Evolutionary conservation across 1,140 invertebrate species (phyloP), one percentile per base, ranked within the genome.

Genomic region (Heterodera schachtii): DNA sequence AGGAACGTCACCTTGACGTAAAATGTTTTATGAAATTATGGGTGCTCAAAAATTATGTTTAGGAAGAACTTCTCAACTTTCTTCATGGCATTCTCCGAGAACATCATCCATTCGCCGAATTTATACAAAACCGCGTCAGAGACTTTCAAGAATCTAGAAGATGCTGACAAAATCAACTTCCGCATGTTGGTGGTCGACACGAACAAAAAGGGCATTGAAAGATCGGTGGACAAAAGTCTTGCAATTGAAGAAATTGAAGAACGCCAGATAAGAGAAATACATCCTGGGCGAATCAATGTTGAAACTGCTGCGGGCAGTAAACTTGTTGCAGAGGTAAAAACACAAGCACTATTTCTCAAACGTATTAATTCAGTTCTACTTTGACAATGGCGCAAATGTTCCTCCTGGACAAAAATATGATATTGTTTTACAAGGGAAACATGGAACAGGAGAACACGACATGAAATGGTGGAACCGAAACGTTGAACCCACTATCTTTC

Each of bases 401-500:
- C 71, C 71, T 13, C 44, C 43, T 49, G 16, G 16, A 49, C 47
- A 46, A 11, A 4, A 73, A 44, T 73, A 73, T 19, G 71, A 73
- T 73, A 19, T 73, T n/a, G 19, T 73, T n/a, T 49, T 73, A 4
- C 16, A 13, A 13, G 71, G 71, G 19, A 11, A n/a, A 16, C 6
- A 73, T 5, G 71, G 71, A 19, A 19, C 71, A 16, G 71, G 71
- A 13, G 13, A 73, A 73, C 44, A 16, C 5, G 47, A 73, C 9
- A 73, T 73, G 71, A 46, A 44, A 16, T 73, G 71, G 71, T 73
- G 71, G 71, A 49, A 73, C 71, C 9, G 71, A 7, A 73, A 73
- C 47, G 47, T 73, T 4, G 71, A 73, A 13, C 71, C 71, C 5
- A 73, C 71, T 19, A 13, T 73, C 13, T 60, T 60, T 16, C 57